These are phyloP conservation scores for Eulemur coronatus DNA, from an alignment of 2,797 vertebrate species.

Conservation along the genomic window DNA sequence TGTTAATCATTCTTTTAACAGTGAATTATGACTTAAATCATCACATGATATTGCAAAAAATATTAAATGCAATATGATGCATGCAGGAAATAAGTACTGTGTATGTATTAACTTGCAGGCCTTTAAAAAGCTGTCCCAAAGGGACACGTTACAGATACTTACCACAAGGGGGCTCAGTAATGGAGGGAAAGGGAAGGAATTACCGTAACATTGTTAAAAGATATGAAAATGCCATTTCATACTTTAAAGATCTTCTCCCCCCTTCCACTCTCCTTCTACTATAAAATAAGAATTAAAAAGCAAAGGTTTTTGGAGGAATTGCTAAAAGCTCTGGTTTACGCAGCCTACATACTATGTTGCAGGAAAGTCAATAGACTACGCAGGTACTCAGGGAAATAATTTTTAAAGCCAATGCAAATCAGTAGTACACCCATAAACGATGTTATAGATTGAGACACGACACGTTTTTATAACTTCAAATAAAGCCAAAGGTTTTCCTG, in stretches of 20 bases:
- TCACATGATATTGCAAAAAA: neutral
- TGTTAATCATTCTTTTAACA: neutral
- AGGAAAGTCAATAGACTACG: neutral
- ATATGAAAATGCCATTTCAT: neutral
- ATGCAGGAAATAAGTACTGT: neutral
- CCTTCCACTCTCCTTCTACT: neutral
- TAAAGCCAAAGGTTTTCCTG: neutral
- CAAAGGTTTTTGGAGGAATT: neutral
- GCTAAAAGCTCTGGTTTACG: neutral
- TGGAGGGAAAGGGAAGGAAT: conserved; percentile 64
- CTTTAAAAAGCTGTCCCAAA: conserved; percentile 32
- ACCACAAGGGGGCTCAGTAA: conserved; percentile 84
- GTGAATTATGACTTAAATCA: neutral
- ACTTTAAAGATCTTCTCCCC: neutral
- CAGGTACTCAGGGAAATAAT: neutral
- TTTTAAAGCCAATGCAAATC: neutral
- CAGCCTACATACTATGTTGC: fast-evolving
- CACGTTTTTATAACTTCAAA: neutral
- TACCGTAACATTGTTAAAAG: neutral
- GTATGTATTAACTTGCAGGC: neutral
- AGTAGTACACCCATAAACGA: neutral
- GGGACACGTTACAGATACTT: conserved; percentile 61
- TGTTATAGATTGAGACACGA: neutral
- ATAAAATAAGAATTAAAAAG: neutral
- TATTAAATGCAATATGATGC: neutral